These are phyloP conservation scores for Enoplosus armatus DNA, from an alignment of 2,797 vertebrate species.

Conservation along the genomic window DNA sequence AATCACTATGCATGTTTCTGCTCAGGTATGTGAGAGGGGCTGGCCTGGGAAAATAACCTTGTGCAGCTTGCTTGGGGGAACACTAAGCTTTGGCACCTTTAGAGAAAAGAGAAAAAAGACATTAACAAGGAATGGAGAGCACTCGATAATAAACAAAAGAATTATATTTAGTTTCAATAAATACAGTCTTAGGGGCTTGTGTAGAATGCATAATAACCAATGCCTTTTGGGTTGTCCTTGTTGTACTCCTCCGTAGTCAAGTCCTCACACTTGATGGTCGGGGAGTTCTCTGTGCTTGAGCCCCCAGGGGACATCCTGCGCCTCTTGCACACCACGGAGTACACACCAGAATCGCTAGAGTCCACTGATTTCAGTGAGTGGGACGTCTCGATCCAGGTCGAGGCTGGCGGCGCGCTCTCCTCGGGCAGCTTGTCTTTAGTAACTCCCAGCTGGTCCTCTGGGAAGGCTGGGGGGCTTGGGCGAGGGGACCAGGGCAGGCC, in stretches of 20 bases:
- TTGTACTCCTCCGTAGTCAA: conserved; percentile 94
- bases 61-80: conserved; percentile 87
- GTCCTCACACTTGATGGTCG: conserved; percentile 98
- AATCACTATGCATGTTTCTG: conserved; percentile 83
- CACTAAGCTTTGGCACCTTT: conserved; percentile 95
- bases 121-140: conserved; percentile 82
- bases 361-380: conserved; percentile 96
- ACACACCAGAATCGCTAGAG: conserved; percentile 93
- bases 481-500: conserved; percentile 95
- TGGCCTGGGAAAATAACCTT: conserved; percentile 82
- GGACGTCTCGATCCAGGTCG: conserved; percentile 94
- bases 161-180: conserved; percentile 79
- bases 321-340: conserved; percentile 95
- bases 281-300: conserved; percentile 97
- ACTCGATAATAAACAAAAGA: conserved; percentile 75
- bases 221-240: conserved; percentile 97
- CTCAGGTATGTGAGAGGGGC: conserved; percentile 79
- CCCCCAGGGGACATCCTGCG: conserved; percentile 95
- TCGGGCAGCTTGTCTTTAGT: conserved; percentile 96
- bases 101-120: conserved; percentile 90
- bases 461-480: conserved; percentile 92
- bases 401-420: conserved; percentile 82
- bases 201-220: conserved; percentile 98
- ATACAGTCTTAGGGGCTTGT: conserved; percentile 92
- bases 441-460: conserved; percentile 91